Percentiles rank a stretch among this genome's conserved stretches.
phyloP scores from a whole-genome alignment of 1,140 invertebrate genomes.

The Phortica variegata region DNA sequence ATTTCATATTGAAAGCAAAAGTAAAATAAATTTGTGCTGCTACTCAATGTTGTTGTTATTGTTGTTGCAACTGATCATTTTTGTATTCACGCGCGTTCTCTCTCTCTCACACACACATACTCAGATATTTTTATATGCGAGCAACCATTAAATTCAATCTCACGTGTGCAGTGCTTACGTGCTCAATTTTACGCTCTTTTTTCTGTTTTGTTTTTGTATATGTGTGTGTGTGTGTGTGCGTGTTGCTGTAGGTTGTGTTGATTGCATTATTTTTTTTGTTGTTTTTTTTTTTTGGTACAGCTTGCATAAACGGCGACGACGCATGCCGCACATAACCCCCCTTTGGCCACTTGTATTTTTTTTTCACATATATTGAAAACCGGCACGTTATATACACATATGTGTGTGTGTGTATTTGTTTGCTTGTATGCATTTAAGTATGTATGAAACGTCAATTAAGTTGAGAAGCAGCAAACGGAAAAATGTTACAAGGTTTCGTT shows the following conservation, averaged over 20 bases:
- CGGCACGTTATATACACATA: conserved; percentile 22
- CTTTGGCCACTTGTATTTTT: conserved; percentile 1
- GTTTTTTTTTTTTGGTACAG: conserved; percentile 9
- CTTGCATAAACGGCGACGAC: conserved; percentile 12
- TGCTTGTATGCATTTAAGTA: background rate
- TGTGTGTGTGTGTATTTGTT: background rate
- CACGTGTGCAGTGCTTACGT: no score
- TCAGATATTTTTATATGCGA: background rate
- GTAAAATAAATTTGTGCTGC: no score
- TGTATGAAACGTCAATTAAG: conserved; percentile 24
- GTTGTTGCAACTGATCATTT: conserved; percentile 13
- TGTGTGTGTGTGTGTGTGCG: background rate
- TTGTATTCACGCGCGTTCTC: conserved; percentile 11
- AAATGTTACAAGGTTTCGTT: conserved; percentile 56
- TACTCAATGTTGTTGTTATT: background rate
- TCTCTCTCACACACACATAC: conserved; percentile 1
- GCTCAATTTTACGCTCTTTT: conserved; percentile 22
- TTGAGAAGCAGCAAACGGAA: conserved; percentile 36
- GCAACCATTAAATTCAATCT: no score
- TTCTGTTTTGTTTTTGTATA: background rate
- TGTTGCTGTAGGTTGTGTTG: conserved; percentile 4
- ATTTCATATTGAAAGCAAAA: conserved; percentile 58
- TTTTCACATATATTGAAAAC: conserved; percentile 14
- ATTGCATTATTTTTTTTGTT: no score
- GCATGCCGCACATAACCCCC: no score